Evolutionary conservation across 2,797 vertebrate genomes (phyloP), one percentile per base, ranked within the genome.

Genomic region (Dallia pectoralis): DNA sequence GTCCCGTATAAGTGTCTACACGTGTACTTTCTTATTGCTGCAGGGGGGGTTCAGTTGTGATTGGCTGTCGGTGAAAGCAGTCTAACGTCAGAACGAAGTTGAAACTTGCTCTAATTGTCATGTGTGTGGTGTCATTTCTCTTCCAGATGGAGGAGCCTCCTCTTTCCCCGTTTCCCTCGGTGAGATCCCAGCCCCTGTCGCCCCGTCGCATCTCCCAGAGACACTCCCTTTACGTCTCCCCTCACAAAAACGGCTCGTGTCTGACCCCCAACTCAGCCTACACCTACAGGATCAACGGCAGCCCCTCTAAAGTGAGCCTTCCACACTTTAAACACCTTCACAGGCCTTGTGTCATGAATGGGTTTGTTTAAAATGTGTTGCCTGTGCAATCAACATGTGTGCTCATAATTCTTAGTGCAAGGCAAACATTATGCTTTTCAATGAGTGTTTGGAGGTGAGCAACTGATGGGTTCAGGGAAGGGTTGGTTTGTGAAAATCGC

Each of bases 151-250:
- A 97, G 59, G 97, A 92, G 0, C 97, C 94, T 0, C 95, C 95
- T 0, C 87, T 97, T 18, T 99, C 97, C 2, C 97, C 97, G 0
- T 99, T 98, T 89, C 97, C 97, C 2, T 93, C 90, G 1, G 88
- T 98, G 53, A 93, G 93, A 70, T 93, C 95, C 15, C 96, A 94
- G 85, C 91, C 95, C 0, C 90, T 94, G 1, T 99, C 97, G 6
- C 97, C 97, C 0, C 95, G 97, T 0, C 94, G 97, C 0, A 86
- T 99, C 77, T 99, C 96, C 1, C 97, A 99, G 71, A 93, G 95
- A 81, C 97, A 98, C 70, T 95, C 95, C 0, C 83, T 99, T 32
- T 99, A 97, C 1, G 89, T 99, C 6, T 99, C 97, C 0, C 97
- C 97, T 0, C 97, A 97, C 87, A 98, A 97, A 89, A 97, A 94